Percentiles rank a stretch among this genome's conserved stretches.
These are phyloP conservation scores for Philereme vetulata DNA, from an alignment of 2,888 invertebrate genomes.

Conservation along the genomic window DNA sequence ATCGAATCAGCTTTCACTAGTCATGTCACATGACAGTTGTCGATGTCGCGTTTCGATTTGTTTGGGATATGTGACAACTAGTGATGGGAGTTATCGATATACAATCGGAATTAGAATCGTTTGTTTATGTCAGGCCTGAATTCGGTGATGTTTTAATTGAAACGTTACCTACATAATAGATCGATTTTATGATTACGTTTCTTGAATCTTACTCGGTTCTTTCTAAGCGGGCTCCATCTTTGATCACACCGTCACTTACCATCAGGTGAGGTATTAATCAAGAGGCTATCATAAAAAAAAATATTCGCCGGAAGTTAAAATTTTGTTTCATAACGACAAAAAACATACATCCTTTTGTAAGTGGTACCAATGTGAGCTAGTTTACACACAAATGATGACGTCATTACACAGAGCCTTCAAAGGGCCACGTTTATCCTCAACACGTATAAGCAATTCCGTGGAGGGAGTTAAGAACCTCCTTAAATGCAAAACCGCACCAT, in stretches of 20 bases:
- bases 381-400: conserved; percentile 27
- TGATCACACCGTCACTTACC: too few species aligned
- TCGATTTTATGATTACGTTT: conserved; percentile 4
- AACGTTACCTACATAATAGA: conserved; percentile 3
- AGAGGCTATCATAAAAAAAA: too few species aligned
- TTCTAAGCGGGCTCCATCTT: too few species aligned
- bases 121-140: conserved; percentile 28
- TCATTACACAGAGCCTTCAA: conserved; percentile 32
- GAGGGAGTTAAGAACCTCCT: conserved; percentile 49
- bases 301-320: too few species aligned
- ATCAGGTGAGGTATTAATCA: too few species aligned
- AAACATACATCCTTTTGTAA: too few species aligned
- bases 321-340: too few species aligned
- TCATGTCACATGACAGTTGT: conserved; percentile 51
- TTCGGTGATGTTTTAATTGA: conserved; percentile 25
- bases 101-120: conserved; percentile 38
- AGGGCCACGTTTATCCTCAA: conserved; percentile 50
- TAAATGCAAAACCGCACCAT: conserved; percentile 66
- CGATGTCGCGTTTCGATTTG: conserved; percentile 48
- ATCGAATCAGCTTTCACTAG: conserved; percentile 27
- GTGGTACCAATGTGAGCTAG: conserved; percentile 5
- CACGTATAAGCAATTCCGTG: conserved; percentile 46
- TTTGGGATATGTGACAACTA: conserved; percentile 49
- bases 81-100: conserved; percentile 48
- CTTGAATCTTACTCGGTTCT: too few species aligned